phyloP scores from a whole-genome alignment of 2,113 vertebrate genomes.

The Gallinago jamesoni region DNA sequence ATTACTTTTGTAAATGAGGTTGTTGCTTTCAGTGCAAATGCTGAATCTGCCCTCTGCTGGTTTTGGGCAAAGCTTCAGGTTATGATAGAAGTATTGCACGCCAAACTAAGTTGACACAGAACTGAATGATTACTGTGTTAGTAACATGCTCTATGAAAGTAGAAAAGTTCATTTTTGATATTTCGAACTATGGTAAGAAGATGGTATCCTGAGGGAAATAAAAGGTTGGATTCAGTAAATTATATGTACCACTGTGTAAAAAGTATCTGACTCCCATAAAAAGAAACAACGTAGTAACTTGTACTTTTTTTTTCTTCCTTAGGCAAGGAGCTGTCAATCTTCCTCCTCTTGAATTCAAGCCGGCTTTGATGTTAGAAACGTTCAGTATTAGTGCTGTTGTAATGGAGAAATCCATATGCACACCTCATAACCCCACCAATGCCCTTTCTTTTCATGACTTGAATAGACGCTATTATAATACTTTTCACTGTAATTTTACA shows the following conservation, averaged over 20 bases:
- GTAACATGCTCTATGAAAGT: background rate
- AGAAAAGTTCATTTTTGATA: background rate
- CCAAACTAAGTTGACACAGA: background rate
- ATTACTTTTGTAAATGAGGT: background rate
- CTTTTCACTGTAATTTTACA: constrained; percentile 96
- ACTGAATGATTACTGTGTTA: background rate
- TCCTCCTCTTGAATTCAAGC: constrained; percentile 93
- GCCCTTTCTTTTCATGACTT: constrained; percentile 95
- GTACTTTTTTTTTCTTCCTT: background rate
- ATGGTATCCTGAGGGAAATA: background rate
- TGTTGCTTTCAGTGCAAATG: background rate
- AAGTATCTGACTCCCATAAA: background rate
- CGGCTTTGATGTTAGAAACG: constrained; percentile 95
- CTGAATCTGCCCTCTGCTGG: background rate
- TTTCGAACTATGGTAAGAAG: background rate
- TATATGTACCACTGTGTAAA: background rate
- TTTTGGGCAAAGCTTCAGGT: background rate
- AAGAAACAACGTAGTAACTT: background rate
- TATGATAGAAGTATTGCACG: background rate
- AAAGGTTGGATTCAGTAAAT: background rate
- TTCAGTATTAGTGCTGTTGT: constrained; percentile 95
- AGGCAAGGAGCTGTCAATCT: constrained; percentile 92
- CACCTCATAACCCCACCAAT: constrained; percentile 82
- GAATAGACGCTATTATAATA: constrained; percentile 92
- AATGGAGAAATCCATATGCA: constrained; percentile 91